Evolutionary conservation across 64 coral and sea anemone genomes (phyloP).

Genomic region (Anthopleura sola): DNA sequence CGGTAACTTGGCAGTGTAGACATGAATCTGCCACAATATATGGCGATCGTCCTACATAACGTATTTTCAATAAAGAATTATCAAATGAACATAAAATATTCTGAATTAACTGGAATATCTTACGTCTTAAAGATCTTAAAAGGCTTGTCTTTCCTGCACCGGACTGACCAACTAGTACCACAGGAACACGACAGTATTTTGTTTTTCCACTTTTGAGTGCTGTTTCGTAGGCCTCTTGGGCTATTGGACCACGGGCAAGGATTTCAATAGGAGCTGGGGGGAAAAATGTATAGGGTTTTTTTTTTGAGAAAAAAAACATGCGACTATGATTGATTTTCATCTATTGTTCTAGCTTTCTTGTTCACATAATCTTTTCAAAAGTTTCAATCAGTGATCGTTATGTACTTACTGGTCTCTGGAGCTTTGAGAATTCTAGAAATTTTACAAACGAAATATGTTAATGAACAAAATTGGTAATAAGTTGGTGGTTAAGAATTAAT

Average conservation of each 20-base stretch:
- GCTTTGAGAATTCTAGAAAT: background rate
- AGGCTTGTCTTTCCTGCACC: constrained; percentile 36
- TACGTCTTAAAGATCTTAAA: background rate
- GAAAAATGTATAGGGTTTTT: no score
- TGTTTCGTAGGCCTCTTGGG: background rate
- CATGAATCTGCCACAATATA: no score
- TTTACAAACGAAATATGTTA: background rate
- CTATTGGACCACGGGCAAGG: constrained; percentile 23
- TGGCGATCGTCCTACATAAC: no score
- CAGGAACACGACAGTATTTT: constrained; percentile 30
- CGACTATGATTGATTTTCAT: no score
- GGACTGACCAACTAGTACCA: constrained; percentile 45
- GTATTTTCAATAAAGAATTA: no score
- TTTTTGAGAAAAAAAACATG: background rate
- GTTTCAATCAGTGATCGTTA: no score
- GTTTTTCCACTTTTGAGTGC: constrained; percentile 21
- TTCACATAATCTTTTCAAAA: no score
- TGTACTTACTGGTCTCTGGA: background rate
- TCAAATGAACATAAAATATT: no score
- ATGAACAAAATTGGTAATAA: no score
- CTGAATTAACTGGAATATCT: background rate
- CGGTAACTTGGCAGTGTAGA: no score
- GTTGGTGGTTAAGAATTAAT: no score
- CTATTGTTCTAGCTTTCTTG: no score
- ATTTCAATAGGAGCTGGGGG: constrained; percentile 26